Base-by-base conservation (phyloP, 2,797 vertebrate genomes). In the Myioborus melanocephalus region DNA sequence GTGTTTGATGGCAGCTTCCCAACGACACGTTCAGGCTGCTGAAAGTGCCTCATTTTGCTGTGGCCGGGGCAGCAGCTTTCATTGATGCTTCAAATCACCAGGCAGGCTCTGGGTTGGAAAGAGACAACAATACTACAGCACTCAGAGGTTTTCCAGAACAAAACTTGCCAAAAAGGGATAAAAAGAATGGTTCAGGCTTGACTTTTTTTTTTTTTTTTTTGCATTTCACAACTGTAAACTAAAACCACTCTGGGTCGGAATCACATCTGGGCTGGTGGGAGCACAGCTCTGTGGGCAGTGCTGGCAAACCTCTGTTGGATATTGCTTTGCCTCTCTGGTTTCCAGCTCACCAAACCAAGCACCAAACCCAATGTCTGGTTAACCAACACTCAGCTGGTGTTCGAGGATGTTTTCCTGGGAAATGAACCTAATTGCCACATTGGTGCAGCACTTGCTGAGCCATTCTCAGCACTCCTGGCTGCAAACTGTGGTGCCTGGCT, bases 1-100 rank as follows among this genome's bases (percentile, higher is more conserved):
- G 63, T 0, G 0, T 78, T 86, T 65, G 85, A 78, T 96, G 94
- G 96, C 95, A 90, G 34, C 47, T 9, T 94, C 95, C 95, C 95
- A 95, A 59, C 1, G 1, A 55, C 91, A 91, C 61, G 63, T 71
- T 72, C 50, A 26, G 90, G 83, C 93, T 83, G 87, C 87, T 94
- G 91, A 90, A 91, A 94, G 88, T 2, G 17, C 64, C 89, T 96
- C 89, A 26, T 84, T 93, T 64, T 43, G 87, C 96, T 83, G 81
- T 41, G 87, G 89, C 94, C 19, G 2, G 82, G 84, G 89, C 91
- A 89, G 94, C 85, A 89, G 87, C 89, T 78, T 56, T 71, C 91
- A 86, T 78, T 93, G 95, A 95, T 55, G 93, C 39, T 53, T 78
- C 46, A 0, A 78, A 95, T 91, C 95, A 76, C 89, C 28, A 68